Evolutionary conservation across 2,888 invertebrate genomes (phyloP).

Genomic region (Fragum sueziense): DNA sequence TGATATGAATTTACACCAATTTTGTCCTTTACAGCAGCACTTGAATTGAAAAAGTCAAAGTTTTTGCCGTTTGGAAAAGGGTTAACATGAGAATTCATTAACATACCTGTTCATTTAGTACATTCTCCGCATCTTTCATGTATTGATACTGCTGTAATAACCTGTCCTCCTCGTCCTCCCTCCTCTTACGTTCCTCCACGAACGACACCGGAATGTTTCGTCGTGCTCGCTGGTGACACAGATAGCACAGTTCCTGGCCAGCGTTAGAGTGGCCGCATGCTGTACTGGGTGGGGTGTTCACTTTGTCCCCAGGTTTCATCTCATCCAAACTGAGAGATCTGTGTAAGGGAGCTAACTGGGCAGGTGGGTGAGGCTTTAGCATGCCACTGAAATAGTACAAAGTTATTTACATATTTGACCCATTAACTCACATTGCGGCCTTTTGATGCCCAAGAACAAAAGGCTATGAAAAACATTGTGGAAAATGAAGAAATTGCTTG

Average conservation of each 20-base stretch:
- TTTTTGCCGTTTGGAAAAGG: too few species aligned
- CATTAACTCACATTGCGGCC: too few species aligned
- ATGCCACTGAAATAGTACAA: slow-evolving; percentile 32
- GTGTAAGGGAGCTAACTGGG: slow-evolving; percentile 68
- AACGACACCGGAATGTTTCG: slow-evolving; percentile 82
- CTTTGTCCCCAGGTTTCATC: slow-evolving; percentile 56
- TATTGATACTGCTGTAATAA: slow-evolving; percentile 81
- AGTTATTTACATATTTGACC: neutral
- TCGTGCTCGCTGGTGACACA: slow-evolving; percentile 81
- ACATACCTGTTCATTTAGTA: slow-evolving; percentile 75
- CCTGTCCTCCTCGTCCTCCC: slow-evolving; percentile 80
- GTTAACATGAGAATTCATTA: neutral
- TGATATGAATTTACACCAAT: too few species aligned
- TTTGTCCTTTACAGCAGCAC: too few species aligned
- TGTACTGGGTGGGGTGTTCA: slow-evolving; percentile 60
- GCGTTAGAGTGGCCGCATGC: slow-evolving; percentile 80
- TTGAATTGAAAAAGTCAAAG: too few species aligned
- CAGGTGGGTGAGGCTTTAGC: slow-evolving; percentile 54
- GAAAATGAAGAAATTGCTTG: too few species aligned
- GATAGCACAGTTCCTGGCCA: slow-evolving; percentile 82
- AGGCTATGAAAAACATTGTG: too few species aligned
- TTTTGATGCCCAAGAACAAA: too few species aligned
- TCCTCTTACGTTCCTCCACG: slow-evolving; percentile 74
- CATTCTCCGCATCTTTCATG: slow-evolving; percentile 81
- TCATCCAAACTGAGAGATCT: slow-evolving; percentile 70